phyloP scores from a whole-genome alignment of 2,797 vertebrate genomes.

The Sebastes baramenuke region DNA sequence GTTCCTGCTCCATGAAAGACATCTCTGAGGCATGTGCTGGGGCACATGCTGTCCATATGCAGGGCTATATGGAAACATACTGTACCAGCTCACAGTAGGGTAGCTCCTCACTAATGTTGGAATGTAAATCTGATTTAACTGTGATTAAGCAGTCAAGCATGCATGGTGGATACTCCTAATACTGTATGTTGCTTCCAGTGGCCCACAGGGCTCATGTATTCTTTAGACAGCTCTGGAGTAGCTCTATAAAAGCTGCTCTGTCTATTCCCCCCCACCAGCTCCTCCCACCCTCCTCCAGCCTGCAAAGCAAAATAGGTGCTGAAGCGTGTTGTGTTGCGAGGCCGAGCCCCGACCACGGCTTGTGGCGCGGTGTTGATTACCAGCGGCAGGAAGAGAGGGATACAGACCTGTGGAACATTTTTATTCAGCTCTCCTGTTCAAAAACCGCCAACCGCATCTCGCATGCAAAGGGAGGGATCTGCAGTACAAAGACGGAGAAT shows the following conservation, averaged over 20 bases:
- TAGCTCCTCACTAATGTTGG: slow-evolving; percentile 3
- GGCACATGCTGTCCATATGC: slow-evolving; percentile 38
- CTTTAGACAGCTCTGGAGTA: slow-evolving; percentile 75
- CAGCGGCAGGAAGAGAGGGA: slow-evolving; percentile 72
- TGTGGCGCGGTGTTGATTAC: slow-evolving; percentile 74
- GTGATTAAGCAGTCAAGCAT: slow-evolving; percentile 54
- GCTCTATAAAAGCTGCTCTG: slow-evolving; percentile 77
- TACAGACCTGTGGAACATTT: slow-evolving; percentile 67
- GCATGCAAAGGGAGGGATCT: slow-evolving; percentile 53
- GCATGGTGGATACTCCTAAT: slow-evolving; percentile 38
- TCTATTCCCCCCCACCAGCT: slow-evolving; percentile 52
- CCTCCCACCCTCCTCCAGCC: slow-evolving; percentile 56
- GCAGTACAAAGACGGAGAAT: slow-evolving; percentile 57
- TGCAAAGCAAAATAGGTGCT: slow-evolving; percentile 68
- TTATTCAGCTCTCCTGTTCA: slow-evolving; percentile 54
- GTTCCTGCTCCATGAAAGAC: slow-evolving; percentile 42
- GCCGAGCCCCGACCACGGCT: slow-evolving; percentile 53
- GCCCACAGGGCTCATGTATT: slow-evolving; percentile 73
- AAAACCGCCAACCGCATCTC: slow-evolving; percentile 51
- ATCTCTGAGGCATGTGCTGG: slow-evolving; percentile 25
- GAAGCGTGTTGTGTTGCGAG: slow-evolving; percentile 60
- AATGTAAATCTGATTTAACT: slow-evolving; percentile 44
- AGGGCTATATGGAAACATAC: slow-evolving; percentile 4
- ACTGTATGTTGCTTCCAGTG: slow-evolving; percentile 59
- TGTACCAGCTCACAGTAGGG: not conserved